Percentiles rank a stretch among this genome's conserved stretches.
Evolutionary conservation across 1,140 invertebrate species (phyloP).

Genomic region (Pectinophora gossypiella): DNA sequence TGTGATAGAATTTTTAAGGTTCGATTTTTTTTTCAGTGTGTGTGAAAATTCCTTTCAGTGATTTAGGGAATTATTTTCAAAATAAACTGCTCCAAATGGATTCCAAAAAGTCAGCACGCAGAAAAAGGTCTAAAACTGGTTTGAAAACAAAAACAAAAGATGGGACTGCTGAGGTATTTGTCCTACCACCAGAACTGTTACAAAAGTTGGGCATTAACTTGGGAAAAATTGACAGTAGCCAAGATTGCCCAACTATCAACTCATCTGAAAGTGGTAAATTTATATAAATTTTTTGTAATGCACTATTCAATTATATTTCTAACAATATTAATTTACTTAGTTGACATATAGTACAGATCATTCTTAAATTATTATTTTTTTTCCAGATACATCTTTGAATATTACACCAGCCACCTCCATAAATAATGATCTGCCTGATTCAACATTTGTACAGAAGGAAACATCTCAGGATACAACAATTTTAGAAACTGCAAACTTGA

Average conservation of each 20-base stretch:
- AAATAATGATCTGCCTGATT: neutral
- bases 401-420: neutral
- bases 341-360: neutral
- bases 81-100: too few species aligned
- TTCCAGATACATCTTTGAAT: neutral
- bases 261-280: neutral
- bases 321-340: too few species aligned
- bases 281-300: neutral
- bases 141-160: conserved; percentile 22
- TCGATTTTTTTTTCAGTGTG: too few species aligned
- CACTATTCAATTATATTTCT: neutral
- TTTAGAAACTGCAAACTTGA: conserved; percentile 56
- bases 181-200: conserved; percentile 61
- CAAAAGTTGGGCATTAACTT: conserved; percentile 64
- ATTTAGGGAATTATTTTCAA: too few species aligned
- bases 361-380: neutral
- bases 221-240: conserved; percentile 23
- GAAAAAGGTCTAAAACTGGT: conserved; percentile 23
- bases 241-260: conserved; percentile 9
- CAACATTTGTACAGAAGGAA: neutral
- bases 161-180: conserved; percentile 45
- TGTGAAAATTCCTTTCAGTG: too few species aligned
- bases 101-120: neutral
- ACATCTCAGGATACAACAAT: conserved; percentile 36
- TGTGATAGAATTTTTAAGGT: too few species aligned